Conservation (phyloP, 2,888 invertebrate species). For the Sphaeridia pumilis region DNA sequence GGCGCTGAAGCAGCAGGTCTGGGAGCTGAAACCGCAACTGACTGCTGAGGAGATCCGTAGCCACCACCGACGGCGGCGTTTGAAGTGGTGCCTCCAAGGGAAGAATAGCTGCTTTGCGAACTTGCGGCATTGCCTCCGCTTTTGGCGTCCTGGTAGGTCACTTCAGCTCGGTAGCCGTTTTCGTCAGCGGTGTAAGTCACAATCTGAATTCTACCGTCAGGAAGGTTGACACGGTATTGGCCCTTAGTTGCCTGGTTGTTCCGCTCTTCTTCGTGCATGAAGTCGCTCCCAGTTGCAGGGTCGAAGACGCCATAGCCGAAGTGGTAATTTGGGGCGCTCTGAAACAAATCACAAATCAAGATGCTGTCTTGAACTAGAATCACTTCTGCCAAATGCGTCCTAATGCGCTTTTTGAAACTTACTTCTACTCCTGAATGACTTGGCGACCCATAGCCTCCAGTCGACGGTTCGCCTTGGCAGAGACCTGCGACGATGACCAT, state of each 20-base stretch:
- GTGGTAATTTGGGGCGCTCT: conserved; percentile 24
- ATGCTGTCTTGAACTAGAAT: not conserved
- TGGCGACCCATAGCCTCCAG: too few species aligned
- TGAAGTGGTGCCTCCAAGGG: not conserved
- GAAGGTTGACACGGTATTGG: conserved; percentile 27
- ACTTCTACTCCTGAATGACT: too few species aligned
- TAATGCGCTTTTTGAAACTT: not conserved
- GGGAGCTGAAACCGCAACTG: not conserved
- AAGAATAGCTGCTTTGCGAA: not conserved
- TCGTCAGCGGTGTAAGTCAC: conserved; percentile 31
- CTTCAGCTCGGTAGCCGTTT: conserved; percentile 22
- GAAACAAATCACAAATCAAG: not conserved
- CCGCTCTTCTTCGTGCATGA: conserved; percentile 33
- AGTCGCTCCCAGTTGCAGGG: conserved; percentile 21
- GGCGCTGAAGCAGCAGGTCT: not conserved
- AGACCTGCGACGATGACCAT: not conserved
- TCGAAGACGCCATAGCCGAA: conserved; percentile 33
- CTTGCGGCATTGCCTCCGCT: not conserved
- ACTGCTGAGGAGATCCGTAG: not conserved
- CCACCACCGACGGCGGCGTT: not conserved
- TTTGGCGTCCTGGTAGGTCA: conserved; percentile 10
- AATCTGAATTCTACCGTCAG: conserved; percentile 29
- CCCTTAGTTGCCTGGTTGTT: conserved; percentile 27
- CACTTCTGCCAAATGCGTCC: not conserved
- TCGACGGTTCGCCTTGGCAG: too few species aligned